Conservation (phyloP, 35 echinoderm and acorn worm species). For the Hemicentrotus pulcherrimus region DNA sequence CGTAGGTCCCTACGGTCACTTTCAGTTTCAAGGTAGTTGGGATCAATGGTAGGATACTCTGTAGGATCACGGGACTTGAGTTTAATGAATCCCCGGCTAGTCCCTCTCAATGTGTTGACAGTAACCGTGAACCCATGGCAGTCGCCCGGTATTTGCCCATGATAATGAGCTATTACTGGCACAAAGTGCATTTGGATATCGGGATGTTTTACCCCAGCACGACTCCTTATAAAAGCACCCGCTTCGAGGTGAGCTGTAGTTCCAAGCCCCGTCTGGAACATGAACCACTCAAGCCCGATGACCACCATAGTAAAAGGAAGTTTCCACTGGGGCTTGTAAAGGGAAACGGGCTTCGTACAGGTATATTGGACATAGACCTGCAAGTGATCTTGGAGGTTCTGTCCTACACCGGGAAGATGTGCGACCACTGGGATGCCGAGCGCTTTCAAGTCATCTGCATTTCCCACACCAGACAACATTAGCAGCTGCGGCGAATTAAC, state of each 20-base stretch:
- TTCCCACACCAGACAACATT: slow-evolving; percentile 93
- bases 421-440: slow-evolving; percentile 76
- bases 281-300: slow-evolving; percentile 93
- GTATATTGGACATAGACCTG: slow-evolving; percentile 89
- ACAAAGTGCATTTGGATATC: slow-evolving; percentile 94
- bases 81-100: slow-evolving; percentile 77
- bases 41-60: slow-evolving; percentile 80
- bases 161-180: slow-evolving; percentile 80
- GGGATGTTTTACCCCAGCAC: slow-evolving; percentile 79
- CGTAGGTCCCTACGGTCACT: slow-evolving; percentile 75
- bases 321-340: slow-evolving; percentile 95
- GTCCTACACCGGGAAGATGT: slow-evolving; percentile 93
- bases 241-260: slow-evolving; percentile 85
- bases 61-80: slow-evolving; percentile 68
- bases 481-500: slow-evolving; percentile 90
- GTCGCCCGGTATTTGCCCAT: slow-evolving; percentile 65
- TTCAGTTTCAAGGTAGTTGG: slow-evolving; percentile 92
- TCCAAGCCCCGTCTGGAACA: slow-evolving; percentile 78
- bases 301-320: slow-evolving; percentile 87
- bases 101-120: slow-evolving; percentile 70
- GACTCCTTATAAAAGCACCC: slow-evolving; percentile 80
- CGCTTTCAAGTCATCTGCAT: slow-evolving; percentile 87
- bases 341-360: slow-evolving; percentile 82
- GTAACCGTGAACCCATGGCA: slow-evolving; percentile 91
- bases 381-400: slow-evolving; percentile 93